Conservation (phyloP, 2,888 invertebrate species). For the Troides helena region DNA sequence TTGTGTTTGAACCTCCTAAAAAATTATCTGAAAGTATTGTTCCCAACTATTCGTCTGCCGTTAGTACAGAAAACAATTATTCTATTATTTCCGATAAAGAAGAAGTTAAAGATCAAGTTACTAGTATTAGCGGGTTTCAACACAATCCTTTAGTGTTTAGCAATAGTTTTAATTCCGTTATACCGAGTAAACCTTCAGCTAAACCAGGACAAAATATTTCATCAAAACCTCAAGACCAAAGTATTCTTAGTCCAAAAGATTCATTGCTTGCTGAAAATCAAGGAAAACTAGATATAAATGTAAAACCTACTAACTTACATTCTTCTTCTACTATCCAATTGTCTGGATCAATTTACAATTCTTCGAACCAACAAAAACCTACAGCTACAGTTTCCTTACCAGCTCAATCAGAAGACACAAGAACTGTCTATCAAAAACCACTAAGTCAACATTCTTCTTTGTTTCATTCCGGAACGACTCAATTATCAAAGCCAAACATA, state of each 20-base stretch:
- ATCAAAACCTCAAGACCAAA: neutral
- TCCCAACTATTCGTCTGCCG: neutral
- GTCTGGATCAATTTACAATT: neutral
- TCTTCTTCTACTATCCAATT: neutral
- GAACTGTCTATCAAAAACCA: neutral
- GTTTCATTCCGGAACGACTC: conserved; percentile 3
- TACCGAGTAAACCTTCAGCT: neutral
- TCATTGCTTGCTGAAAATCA: neutral
- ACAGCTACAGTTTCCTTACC: neutral
- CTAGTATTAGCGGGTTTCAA: neutral
- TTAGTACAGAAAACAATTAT: neutral
- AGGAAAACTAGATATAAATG: neutral
- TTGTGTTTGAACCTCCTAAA: neutral
- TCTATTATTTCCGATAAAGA: neutral
- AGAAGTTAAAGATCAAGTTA: neutral
- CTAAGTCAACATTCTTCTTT: conserved; percentile 6
- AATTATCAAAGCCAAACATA: conserved; percentile 10
- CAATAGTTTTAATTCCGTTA: neutral
- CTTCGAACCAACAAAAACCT: neutral
- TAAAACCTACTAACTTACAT: conserved; percentile 6
- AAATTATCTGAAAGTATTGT: neutral
- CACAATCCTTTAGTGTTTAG: neutral
- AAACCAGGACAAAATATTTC: neutral
- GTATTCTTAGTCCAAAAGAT: conserved; percentile 2
- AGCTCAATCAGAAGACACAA: too few species aligned